phyloP scores from a whole-genome alignment of 2,888 invertebrate species.

The Phyto melanocephala region DNA sequence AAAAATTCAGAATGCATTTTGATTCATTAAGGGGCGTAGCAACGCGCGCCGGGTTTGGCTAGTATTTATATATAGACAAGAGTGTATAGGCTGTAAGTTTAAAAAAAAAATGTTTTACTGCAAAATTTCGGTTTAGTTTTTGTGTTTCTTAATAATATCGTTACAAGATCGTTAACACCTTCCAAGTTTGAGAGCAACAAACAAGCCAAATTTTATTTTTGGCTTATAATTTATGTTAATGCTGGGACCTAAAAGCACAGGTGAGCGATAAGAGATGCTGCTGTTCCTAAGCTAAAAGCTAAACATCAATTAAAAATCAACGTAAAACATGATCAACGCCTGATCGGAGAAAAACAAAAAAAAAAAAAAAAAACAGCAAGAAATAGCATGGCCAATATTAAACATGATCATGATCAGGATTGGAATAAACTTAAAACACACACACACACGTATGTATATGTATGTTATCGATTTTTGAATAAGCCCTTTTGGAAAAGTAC shows the following conservation, averaged over 20 bases:
- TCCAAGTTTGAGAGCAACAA: constrained; percentile 12
- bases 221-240: constrained; percentile 41
- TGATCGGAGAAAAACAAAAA: constrained; percentile 68
- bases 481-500: constrained; percentile 30
- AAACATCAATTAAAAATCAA: constrained; percentile 78
- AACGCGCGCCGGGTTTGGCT: too few relatives aligned
- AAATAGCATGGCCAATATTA: constrained; percentile 31
- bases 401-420: constrained; percentile 71
- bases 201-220: constrained; percentile 1
- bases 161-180: constrained; percentile 65
- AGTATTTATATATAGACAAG: too few relatives aligned
- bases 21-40: too few relatives aligned
- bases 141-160: constrained; percentile 54
- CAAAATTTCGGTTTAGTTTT: not conserved
- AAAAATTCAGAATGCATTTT: too few relatives aligned
- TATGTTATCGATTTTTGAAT: too few relatives aligned
- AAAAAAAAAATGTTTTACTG: constrained; percentile 17
- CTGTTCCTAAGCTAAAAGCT: constrained; percentile 37
- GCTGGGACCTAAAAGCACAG: constrained; percentile 43
- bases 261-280: constrained; percentile 50
- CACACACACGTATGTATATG: too few relatives aligned
- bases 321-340: constrained; percentile 78
- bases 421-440: not conserved
- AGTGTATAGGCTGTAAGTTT: not conserved
- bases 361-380: constrained; percentile 62